phyloP scores from a whole-genome alignment of 2,113 vertebrate species.

The Leptobrachium leishanense region DNA sequence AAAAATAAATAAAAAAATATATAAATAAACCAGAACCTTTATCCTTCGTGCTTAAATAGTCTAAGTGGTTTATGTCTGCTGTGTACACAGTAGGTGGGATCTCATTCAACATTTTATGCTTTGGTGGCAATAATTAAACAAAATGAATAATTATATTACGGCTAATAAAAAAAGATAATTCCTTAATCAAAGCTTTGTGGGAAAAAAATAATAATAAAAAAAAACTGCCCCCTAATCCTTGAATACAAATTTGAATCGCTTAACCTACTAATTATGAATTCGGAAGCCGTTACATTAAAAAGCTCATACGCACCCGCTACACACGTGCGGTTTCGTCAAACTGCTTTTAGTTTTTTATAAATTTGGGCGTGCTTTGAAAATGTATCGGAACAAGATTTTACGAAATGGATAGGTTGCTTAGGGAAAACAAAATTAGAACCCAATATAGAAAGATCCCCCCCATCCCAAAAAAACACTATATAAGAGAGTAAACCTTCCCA shows the following conservation, averaged over 20 bases:
- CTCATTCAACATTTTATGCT: slow-evolving; percentile 22
- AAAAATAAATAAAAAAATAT: not conserved
- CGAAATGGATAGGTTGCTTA: too few relatives aligned
- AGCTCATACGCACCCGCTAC: too few relatives aligned
- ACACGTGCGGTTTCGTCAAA: too few relatives aligned
- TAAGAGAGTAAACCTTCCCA: too few relatives aligned
- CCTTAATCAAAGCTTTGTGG: slow-evolving; percentile 7
- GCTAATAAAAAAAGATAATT: slow-evolving; percentile 42
- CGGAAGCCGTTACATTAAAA: too few relatives aligned
- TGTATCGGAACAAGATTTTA: too few relatives aligned
- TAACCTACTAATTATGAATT: slow-evolving; percentile 40
- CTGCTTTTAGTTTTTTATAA: too few relatives aligned
- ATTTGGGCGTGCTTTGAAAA: too few relatives aligned
- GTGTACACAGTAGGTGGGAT: slow-evolving; percentile 27
- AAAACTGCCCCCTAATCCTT: slow-evolving; percentile 19
- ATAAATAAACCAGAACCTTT: slow-evolving; percentile 8
- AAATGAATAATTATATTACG: slow-evolving; percentile 41
- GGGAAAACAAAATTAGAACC: too few relatives aligned
- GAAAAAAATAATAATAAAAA: not conserved
- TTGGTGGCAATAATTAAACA: slow-evolving; percentile 36
- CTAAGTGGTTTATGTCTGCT: not conserved
- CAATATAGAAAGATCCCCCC: too few relatives aligned
- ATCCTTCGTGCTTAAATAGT: slow-evolving; percentile 7
- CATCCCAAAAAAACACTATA: too few relatives aligned
- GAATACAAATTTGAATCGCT: slow-evolving; percentile 26